Evolutionary conservation across 2,113 vertebrate species (phyloP).

Genomic region (Cyanoramphus novaezelandiae): DNA sequence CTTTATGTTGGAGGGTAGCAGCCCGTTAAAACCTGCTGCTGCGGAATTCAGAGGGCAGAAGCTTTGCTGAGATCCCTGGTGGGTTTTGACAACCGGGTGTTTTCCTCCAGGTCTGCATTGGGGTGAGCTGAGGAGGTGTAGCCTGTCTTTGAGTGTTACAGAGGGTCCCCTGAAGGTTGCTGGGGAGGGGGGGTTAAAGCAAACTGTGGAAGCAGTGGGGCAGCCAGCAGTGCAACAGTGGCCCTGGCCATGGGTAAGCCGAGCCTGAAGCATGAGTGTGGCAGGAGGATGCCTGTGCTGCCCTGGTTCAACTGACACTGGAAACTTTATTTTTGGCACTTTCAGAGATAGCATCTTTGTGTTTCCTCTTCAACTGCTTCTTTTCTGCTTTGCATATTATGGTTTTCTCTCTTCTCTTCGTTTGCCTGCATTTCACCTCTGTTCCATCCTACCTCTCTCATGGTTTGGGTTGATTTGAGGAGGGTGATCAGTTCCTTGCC

Average conservation of each 20-base stretch:
- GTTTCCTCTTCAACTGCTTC: not conserved
- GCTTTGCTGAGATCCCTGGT: not conserved
- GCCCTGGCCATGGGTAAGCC: not conserved
- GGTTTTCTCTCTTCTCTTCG: not conserved
- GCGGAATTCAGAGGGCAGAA: not conserved
- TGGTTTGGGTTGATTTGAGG: not conserved
- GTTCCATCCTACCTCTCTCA: not conserved
- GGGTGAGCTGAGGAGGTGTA: not conserved
- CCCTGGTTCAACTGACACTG: not conserved
- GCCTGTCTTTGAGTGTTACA: not conserved
- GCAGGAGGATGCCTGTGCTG: not conserved
- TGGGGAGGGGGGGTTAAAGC: not conserved
- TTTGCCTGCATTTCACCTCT: not conserved
- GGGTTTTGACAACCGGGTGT: not conserved
- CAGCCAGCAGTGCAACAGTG: not conserved
- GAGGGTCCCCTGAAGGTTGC: slow-evolving; percentile 23
- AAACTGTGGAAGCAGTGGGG: not conserved
- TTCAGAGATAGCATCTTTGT: not conserved
- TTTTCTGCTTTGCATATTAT: not conserved
- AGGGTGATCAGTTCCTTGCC: not conserved
- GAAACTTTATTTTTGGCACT: not conserved
- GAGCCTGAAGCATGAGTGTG: not conserved
- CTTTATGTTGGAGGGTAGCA: slow-evolving; percentile 19
- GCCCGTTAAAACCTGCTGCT: slow-evolving; percentile 16
- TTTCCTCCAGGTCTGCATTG: slow-evolving; percentile 25